These are phyloP conservation scores for Vanessa atalanta DNA, from an alignment of 1,140 invertebrate genomes.

Conservation along the genomic window DNA sequence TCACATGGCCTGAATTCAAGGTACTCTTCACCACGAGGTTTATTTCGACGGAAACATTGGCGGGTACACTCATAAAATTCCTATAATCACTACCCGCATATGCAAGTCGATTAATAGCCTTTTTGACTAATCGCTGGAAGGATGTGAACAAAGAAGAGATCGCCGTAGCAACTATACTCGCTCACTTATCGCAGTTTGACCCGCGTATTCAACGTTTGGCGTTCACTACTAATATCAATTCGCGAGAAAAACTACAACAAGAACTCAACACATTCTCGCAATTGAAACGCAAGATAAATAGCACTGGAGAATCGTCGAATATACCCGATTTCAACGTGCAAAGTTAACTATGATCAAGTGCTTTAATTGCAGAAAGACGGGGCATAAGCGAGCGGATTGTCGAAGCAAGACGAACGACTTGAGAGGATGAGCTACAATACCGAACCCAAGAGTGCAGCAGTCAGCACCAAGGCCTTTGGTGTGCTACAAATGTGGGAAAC, in stretches of 20 bases:
- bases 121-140: slow-evolving; percentile 37
- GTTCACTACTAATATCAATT: slow-evolving; percentile 35
- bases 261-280: slow-evolving; percentile 40
- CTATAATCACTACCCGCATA: slow-evolving; percentile 38
- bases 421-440: no score
- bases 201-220: slow-evolving; percentile 37
- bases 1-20: no score
- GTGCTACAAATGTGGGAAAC: no score
- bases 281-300: slow-evolving; percentile 37
- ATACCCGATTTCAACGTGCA: slow-evolving; percentile 15
- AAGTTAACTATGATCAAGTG: slow-evolving; percentile 21
- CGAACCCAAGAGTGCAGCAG: no score
- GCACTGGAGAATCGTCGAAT: slow-evolving; percentile 21
- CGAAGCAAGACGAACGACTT: slow-evolving; percentile 11
- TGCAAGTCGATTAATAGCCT: slow-evolving; percentile 38
- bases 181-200: slow-evolving; percentile 33
- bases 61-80: no score
- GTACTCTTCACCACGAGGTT: no score
- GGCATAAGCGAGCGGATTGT: slow-evolving; percentile 29
- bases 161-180: slow-evolving; percentile 35
- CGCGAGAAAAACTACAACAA: slow-evolving; percentile 39
- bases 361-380: slow-evolving; percentile 38
- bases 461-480: no score
- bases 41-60: no score
- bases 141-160: slow-evolving; percentile 39